Evolutionary conservation across 2,113 vertebrate species (phyloP), one percentile per base, ranked within the genome.

Genomic region (Hepsetus odoe): DNA sequence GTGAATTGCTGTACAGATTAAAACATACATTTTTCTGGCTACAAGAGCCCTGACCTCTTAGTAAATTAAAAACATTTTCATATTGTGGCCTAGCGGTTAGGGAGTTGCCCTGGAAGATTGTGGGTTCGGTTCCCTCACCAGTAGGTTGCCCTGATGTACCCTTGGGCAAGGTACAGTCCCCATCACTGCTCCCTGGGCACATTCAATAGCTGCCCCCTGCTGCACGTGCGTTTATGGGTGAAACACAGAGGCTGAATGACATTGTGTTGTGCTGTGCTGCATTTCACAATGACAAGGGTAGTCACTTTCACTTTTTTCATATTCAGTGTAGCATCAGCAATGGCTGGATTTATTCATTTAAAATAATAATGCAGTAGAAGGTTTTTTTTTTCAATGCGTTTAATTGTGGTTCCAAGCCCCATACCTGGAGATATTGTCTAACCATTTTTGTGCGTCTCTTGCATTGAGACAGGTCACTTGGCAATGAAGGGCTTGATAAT

Each of bases 301-400:
- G n/a, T n/a, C n/a, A n/a, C n/a, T n/a, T n/a, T n/a, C n/a, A n/a
- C n/a, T n/a, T n/a, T n/a, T n/a, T n/a, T n/a, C n/a, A 30, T 16
- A 16, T n/a, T 12, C 11, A 62, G 11, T 51, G 35, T 18, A 35
- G 53, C 22, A 42, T 73, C 5, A 42, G 56, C 28, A 58, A 64
- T 8, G n/a, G 3, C 30, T 53, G 28, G 33, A 12, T 38, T 59
- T 11, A 28, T 30, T 24, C 59, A n/a, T 30, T 38, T 28, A 62
- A 44, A 44, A 46, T 32, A 38, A 55, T 56, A 38, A 72, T 40
- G 13, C 14, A 74, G 40, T 61, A 30, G 32, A 55, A 53, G 32
- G n/a, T 55, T 33, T 20, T 72, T 33, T 20, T n/a, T 40, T 59
- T 59, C 35, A 42, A 73, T n/a, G 35, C 24, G 12, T 59, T 73